Conservation (phyloP, 2,797 vertebrate genomes). For the Perodicticus potto region DNA sequence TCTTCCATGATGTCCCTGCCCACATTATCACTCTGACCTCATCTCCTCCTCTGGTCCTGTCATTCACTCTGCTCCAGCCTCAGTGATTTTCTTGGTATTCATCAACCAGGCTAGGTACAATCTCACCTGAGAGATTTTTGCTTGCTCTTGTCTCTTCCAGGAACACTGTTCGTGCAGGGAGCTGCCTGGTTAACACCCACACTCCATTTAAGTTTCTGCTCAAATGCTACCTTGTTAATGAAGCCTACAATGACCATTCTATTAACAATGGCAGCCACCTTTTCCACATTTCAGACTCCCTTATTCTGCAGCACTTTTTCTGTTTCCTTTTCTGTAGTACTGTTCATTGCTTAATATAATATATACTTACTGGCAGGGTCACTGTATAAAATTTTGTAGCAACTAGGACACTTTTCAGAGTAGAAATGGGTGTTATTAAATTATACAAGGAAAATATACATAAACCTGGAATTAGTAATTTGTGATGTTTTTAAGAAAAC, state of each 20-base stretch:
- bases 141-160: not conserved
- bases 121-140: not conserved
- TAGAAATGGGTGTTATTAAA: not conserved
- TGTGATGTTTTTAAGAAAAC: not conserved
- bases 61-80: not conserved
- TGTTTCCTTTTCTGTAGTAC: not conserved
- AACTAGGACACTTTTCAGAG: not conserved
- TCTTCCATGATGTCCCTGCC: not conserved
- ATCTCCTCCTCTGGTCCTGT: not conserved
- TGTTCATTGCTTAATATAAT: not conserved
- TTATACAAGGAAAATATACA: not conserved
- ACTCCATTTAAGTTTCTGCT: slow-evolving; percentile 14
- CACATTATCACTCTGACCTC: not conserved
- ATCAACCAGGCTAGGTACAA: not conserved
- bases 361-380: not conserved
- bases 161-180: not conserved
- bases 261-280: not conserved
- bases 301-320: not conserved
- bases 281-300: not conserved
- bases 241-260: not conserved
- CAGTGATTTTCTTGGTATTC: not conserved
- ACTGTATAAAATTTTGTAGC: not conserved
- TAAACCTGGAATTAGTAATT: slow-evolving; percentile 1
- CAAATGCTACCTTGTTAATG: not conserved
- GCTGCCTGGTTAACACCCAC: not conserved